phyloP scores from a whole-genome alignment of 2,113 vertebrate species.

The Ptychochromis oligacanthus region DNA sequence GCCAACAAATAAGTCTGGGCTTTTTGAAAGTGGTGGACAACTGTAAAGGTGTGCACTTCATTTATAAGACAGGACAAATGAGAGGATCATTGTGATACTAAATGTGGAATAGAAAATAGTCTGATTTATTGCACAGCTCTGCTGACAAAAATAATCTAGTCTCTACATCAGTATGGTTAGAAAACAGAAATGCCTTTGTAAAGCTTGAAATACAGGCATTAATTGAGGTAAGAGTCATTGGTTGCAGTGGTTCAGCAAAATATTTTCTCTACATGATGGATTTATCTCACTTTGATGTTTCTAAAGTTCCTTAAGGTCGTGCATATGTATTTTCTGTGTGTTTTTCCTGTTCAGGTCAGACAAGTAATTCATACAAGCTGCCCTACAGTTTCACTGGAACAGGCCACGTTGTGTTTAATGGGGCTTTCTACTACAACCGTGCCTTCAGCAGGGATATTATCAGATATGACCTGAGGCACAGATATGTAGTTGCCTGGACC shows the following conservation, averaged over 20 bases:
- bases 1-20: not conserved
- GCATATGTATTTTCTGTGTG: slow-evolving; percentile 15
- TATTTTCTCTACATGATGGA: not conserved
- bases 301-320: not conserved
- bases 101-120: not conserved
- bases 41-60: not conserved
- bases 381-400: slow-evolving; percentile 95
- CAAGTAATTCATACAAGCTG: slow-evolving; percentile 93
- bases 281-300: not conserved
- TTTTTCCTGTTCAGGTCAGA: slow-evolving; percentile 58
- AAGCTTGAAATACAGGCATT: not conserved
- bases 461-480: slow-evolving; percentile 89
- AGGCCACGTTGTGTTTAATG: slow-evolving; percentile 89
- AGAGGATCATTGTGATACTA: not conserved
- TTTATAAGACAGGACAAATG: not conserved
- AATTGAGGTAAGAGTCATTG: not conserved
- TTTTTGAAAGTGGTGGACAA: not conserved
- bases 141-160: not conserved
- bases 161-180: not conserved
- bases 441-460: slow-evolving; percentile 95
- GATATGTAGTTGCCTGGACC: slow-evolving; percentile 91
- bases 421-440: slow-evolving; percentile 94
- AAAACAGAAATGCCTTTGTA: not conserved
- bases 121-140: not conserved
- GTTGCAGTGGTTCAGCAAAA: not conserved